Conservation (phyloP, 92 coral and sea anemone species). For the Epizoanthus rinbou region DNA sequence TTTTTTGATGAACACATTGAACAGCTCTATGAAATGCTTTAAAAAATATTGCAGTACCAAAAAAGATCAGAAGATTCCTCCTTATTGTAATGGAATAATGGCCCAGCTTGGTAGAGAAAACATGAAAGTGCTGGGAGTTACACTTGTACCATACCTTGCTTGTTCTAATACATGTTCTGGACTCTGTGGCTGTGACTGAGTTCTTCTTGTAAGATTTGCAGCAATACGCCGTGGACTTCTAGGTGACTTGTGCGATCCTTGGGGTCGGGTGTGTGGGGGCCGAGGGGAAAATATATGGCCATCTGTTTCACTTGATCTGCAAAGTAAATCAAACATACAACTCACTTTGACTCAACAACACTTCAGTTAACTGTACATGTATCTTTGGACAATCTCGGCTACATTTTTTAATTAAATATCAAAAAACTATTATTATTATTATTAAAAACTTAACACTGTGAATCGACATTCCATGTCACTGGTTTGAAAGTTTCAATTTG, state of each 20-base stretch:
- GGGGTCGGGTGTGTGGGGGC: slow-evolving; percentile 28
- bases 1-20: too few relatives aligned
- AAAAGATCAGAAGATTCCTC: too few relatives aligned
- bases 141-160: slow-evolving; percentile 2
- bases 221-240: slow-evolving; percentile 34
- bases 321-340: background rate
- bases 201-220: background rate
- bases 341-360: too few relatives aligned
- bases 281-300: background rate
- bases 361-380: background rate
- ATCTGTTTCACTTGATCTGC: slow-evolving; percentile 17
- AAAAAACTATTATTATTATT: too few relatives aligned
- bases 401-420: too few relatives aligned
- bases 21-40: too few relatives aligned
- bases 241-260: slow-evolving; percentile 14
- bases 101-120: too few relatives aligned
- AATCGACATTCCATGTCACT: too few relatives aligned
- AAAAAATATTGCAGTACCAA: too few relatives aligned
- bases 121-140: background rate
- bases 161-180: slow-evolving; percentile 17
- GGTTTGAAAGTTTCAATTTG: too few relatives aligned
- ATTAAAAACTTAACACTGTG: too few relatives aligned
- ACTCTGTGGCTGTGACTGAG: slow-evolving; percentile 27
- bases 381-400: too few relatives aligned
- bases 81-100: background rate